Evolutionary conservation across 2,113 vertebrate genomes (phyloP), one percentile per base, ranked within the genome.

Genomic region (Dicerorhinus sumatrensis): DNA sequence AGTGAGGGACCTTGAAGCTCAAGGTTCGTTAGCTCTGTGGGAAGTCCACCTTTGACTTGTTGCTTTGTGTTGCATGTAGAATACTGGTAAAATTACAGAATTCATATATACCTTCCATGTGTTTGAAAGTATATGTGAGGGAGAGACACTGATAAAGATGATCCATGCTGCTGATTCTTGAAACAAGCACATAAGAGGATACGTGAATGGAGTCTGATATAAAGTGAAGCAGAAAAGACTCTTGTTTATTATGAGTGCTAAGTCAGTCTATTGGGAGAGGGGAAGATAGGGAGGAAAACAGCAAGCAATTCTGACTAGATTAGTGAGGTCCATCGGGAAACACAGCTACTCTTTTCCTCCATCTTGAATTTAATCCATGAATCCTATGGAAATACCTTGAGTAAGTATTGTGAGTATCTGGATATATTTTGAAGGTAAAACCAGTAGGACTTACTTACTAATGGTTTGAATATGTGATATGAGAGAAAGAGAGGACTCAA

Each of bases 361-460:
- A 1, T 80, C 69, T 36, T 60, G n/a, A 7, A 48, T n/a, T 91
- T 89, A 63, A 70, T 42, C 25, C 51, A 56, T 27, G 51, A 20
- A 36, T 84, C 70, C 56, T 36, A 16, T 75, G 39, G 20, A 51
- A 67, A 56, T 29, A 63, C 42, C 77, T 27, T 29, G 33, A 77
- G 54, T 62, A 77, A 39, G 11, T 48, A 48, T 51, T 84, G 23
- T 60, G 12, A 65, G 11, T 36, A 8, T 60, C 65, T 77, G 42
- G 48, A 36, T 84, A 63, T 63, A 75, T 84, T 92, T 83, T 62
- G 56, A 93, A 96, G 60, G 60, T 18, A 92, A 93, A 87, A 83
- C 51, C 31, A 65, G 18, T 56, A 82, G 31, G 33, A 89, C 39
- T 77, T 94, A 75, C 36, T 79, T 94, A 75, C 36, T 79, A 90